Base-by-base conservation (phyloP, 2,888 invertebrate genomes). In the Eudasyphora cyanicolor region DNA sequence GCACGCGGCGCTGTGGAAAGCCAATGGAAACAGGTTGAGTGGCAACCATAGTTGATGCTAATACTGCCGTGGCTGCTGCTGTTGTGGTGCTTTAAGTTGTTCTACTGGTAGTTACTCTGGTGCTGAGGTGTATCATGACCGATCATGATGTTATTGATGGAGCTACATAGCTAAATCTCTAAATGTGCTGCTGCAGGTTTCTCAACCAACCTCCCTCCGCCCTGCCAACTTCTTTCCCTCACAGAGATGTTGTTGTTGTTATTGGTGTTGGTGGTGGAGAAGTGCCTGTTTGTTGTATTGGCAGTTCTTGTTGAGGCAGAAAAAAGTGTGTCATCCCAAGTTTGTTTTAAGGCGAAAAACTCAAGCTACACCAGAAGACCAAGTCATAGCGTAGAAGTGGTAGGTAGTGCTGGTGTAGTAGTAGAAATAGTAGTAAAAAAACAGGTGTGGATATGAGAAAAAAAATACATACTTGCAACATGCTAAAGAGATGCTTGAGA, bases 11-110 rank as follows among this genome's bases (percentile, higher is more conserved):
- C 27, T 38, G 38, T 83, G 78, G 71, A 24, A 81, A 81, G 79
- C 81, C 76, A 85, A 82, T 85, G 85, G 82, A 86, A 86, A 86
- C 86, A 85, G 86, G 86, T 86, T 86, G 83, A 80, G 84, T 76
- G 71, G 81, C 81, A 79, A 80, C 60, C 24, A 45, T 57, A 24
- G 3, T 62, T 21, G n/a, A n/a, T n/a, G n/a, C n/a, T n/a, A n/a
- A n/a, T n/a, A n/a, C n/a, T n/a, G n/a, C n/a, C n/a, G n/a, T n/a
- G n/a, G n/a, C n/a, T n/a, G n/a, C n/a, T n/a, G n/a, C n/a, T n/a
- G 27, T 62, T 21, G 67, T 67, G 67, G 70, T 70, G 82, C 74
- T n/a, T n/a, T n/a, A 79, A 79, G 60, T 79, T 79, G 51, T 57
- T 57, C n/a, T 32, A 21, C 54, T 74, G 24, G 38, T 35, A n/a